Conservation (phyloP, 2,113 vertebrate species). For the Fregata magnificens region DNA sequence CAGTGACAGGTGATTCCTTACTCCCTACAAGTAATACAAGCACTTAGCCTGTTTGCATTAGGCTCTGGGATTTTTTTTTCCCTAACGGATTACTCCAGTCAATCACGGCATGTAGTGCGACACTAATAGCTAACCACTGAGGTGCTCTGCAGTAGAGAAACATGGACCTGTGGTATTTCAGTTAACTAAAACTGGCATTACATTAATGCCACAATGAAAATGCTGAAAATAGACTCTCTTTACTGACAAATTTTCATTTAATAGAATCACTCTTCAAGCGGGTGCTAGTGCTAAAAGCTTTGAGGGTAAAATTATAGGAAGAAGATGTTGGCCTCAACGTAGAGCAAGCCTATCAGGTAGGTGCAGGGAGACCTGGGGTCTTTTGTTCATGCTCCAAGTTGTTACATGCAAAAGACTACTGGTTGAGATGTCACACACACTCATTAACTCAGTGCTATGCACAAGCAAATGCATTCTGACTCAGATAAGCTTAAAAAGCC, state of each 20-base stretch:
- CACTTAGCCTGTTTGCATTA: not conserved
- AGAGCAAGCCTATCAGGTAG: not conserved
- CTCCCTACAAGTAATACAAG: not conserved
- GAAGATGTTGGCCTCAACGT: not conserved
- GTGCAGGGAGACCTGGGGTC: not conserved
- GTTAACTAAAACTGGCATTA: not conserved
- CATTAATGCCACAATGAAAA: not conserved
- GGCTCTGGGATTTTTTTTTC: not conserved
- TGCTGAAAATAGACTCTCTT: not conserved
- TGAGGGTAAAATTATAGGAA: not conserved
- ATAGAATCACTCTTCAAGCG: not conserved
- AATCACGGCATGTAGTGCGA: not conserved
- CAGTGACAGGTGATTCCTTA: constrained; percentile 7
- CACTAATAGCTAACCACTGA: not conserved
- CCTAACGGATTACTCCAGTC: not conserved
- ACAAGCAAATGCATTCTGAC: not conserved
- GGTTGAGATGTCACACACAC: not conserved
- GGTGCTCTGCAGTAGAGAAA: not conserved
- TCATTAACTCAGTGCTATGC: not conserved
- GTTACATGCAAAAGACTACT: not conserved
- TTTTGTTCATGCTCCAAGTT: not conserved
- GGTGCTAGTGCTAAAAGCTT: not conserved
- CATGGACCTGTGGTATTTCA: not conserved
- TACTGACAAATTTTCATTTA: not conserved
- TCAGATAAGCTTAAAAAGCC: not conserved